Base-by-base conservation (phyloP, 2,113 vertebrate species). In the Epinephelus moara region DNA sequence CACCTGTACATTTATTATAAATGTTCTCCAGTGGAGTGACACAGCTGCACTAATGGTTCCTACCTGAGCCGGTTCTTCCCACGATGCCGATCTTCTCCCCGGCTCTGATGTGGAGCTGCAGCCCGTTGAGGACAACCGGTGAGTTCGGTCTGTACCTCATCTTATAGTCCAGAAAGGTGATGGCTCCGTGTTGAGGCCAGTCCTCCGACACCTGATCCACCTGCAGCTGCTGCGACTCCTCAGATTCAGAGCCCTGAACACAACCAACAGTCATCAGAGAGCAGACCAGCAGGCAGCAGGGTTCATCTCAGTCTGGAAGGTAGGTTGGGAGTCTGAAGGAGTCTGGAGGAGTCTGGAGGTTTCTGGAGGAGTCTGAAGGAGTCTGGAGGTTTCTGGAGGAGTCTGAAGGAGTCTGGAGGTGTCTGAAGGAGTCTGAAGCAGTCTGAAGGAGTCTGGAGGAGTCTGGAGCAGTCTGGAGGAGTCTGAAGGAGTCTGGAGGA, bases 1-100 rank as follows among this genome's bases (percentile, higher is more conserved):
- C 30, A 37, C 33, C 33, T 7, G 33, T 37, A 7, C 6, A 37
- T 45, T 45, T 45, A 12, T 45, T n/a, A n/a, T 55, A 55, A 4
- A n/a, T n/a, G 53, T 21, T n/a, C 21, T 3, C 53, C 10, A n/a
- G 9, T 10, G 11, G 21, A 10, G 53, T 4, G 21, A 56, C 21
- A 23, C 53, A 57, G 42, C 2, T 45, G 42, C 1, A n/a, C 3
- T 10, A 45, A 9, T 0, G 7, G 25, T 30, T 9, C 63, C 69
- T 82, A 95, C 94, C 95, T 0, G 94, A 96, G 2, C 89, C 86
- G 0, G 92, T 95, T 62, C 93, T 93, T 85, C 95, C 95, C 12
- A 96, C 93, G 12, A 96, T 95, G 25, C 94, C 95, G 8, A 96
- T 80, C 5, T 93, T 95, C 91, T 96, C 90, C 55, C 78, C 84